A percentile compares a stretch with the other conserved stretches of the same genome.
Conservation (phyloP, 2,797 vertebrate species). For the Chiroxiphia lanceolata region DNA sequence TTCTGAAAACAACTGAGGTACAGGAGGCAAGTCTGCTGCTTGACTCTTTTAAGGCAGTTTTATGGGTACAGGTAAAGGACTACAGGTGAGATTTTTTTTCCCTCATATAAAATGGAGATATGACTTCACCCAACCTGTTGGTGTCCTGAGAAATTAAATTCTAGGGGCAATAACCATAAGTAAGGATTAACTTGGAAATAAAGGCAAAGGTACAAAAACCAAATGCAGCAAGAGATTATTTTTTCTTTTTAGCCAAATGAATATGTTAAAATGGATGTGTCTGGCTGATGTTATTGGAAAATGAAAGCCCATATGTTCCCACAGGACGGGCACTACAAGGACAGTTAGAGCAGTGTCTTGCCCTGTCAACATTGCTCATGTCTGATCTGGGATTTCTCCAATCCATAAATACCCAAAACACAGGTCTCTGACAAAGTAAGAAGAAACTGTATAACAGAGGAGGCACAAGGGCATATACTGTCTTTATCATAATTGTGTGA, state of each 20-base stretch:
- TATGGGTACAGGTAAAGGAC: not conserved
- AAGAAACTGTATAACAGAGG: not conserved
- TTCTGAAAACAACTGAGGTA: not conserved
- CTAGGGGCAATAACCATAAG: not conserved
- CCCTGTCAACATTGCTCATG: rapidly evolving
- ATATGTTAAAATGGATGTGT: not conserved
- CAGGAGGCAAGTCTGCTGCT: not conserved
- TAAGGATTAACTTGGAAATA: not conserved
- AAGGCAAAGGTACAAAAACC: not conserved
- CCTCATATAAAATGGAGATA: not conserved
- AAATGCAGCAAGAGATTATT: not conserved
- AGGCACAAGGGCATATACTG: not conserved
- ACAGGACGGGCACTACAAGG: not conserved
- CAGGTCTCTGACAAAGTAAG: not conserved
- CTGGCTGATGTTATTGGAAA: not conserved
- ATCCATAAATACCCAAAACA: not conserved
- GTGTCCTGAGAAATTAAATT: not conserved
- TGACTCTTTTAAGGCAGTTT: not conserved
- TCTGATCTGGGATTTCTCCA: not conserved
- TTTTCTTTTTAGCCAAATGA: not conserved
- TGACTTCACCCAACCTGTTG: not conserved
- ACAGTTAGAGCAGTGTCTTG: not conserved
- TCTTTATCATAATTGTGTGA: not conserved
- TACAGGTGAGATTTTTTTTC: not conserved
- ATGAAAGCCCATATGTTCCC: rapidly evolving